phyloP scores from a whole-genome alignment of 2,888 invertebrate species.

The Melanostoma mellinum region DNA sequence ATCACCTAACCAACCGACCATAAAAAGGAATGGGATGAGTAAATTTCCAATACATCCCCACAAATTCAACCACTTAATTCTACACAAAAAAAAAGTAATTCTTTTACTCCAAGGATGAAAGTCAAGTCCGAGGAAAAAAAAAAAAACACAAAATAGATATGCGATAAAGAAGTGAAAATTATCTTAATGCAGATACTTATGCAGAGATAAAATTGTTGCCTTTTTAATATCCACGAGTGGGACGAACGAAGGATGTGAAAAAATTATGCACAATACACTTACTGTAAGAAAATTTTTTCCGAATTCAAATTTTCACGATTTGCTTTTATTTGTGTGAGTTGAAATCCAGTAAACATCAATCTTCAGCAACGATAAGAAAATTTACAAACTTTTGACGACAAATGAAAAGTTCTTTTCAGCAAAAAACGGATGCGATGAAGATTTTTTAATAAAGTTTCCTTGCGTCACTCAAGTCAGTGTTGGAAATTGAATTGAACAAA shows the following conservation, averaged over 20 bases:
- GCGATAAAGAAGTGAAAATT: constrained; percentile 61
- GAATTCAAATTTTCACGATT: constrained; percentile 61
- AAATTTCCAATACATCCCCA: constrained; percentile 34
- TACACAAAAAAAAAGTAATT: constrained; percentile 36
- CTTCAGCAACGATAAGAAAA: constrained; percentile 48
- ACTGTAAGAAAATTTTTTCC: constrained; percentile 65
- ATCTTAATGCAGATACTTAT: constrained; percentile 67
- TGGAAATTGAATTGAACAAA: constrained; percentile 50
- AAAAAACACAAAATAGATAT: constrained; percentile 37
- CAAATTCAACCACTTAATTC: constrained; percentile 50
- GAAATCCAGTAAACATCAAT: constrained; percentile 55
- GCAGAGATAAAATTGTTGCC: constrained; percentile 70
- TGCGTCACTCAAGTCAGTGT: constrained; percentile 16
- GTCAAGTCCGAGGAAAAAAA: constrained; percentile 23
- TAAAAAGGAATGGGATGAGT: constrained; percentile 12
- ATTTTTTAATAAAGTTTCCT: neutral
- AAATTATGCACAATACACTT: constrained; percentile 66
- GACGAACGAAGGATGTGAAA: constrained; percentile 16
- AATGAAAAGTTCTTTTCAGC: constrained; percentile 55
- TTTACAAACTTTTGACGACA: constrained; percentile 64
- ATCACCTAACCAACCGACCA: constrained; percentile 23
- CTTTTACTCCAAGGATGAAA: constrained; percentile 12
- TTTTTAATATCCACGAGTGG: constrained; percentile 36
- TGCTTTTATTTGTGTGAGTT: constrained; percentile 36
- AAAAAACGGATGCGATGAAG: constrained; percentile 15